Evolutionary conservation across 1,140 invertebrate species (phyloP), one percentile per base, ranked within the genome.

Genomic region (Drosophila arawakana): DNA sequence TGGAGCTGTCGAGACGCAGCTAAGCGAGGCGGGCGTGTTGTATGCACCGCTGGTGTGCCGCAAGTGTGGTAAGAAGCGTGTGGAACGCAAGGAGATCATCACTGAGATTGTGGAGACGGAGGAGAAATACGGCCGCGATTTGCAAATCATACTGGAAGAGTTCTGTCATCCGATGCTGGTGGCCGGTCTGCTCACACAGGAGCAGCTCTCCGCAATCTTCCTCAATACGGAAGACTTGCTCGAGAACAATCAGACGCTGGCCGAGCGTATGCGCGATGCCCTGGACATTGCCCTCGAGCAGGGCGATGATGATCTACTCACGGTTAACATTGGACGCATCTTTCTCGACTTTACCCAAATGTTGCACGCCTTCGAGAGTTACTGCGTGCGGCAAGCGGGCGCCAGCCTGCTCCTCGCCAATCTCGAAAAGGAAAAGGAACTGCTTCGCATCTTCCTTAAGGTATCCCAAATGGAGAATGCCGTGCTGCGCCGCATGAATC

Each of bases 401-500:
- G 97, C 98, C n/a, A 97, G 97, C 60, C 93, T 98, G 50, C 93
- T 98, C 5, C 92, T 99, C 67, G 96, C 98, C 59, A 97, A 97
- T 92, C 93, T 99, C 25, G 97, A 98, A 92, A 98, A 98, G 93
- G 98, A 99, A 81, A 98, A 98, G 92, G 98, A 99, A 92, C 94
- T 99, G 30, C 93, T 99, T 34, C 94, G 97, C 88, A 98, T 99
- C 92, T 99, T 99, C 92, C 93, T 99, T 8, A 95, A 97, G 91
- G 98, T 98, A 13, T 98, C 97, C 1, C 98, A 99, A 93, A 98
- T 98, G 96, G 98, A 99, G 92, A 99, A 99, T 90, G 95, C 96
- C 0, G 96, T 98, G 39, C 93, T 99, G 67, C 94, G 98, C 76
- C 94, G 98, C 78, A 98, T 99, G 98, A 98, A 98, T 92, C 94